Percentiles rank a stretch among this genome's conserved stretches.
Evolutionary conservation across 1,140 invertebrate species (phyloP).

Genomic region (Orchestia grillus): DNA sequence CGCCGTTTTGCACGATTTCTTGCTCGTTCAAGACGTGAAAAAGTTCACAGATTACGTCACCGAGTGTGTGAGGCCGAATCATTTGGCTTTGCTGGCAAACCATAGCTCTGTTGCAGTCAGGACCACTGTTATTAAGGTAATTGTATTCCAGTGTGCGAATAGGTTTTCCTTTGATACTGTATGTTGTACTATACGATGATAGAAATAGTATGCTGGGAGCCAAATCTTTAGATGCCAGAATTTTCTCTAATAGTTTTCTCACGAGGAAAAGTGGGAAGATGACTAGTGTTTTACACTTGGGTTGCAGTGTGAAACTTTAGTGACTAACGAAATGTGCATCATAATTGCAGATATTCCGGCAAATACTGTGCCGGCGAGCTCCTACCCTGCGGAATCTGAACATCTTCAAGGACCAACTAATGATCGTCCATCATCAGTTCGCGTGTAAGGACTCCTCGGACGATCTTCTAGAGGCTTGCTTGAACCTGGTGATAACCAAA

Average conservation of each 20-base stretch:
- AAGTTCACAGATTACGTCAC: background rate
- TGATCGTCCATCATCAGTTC: constrained; percentile 32
- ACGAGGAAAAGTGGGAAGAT: too few species aligned
- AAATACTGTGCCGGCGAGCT: background rate
- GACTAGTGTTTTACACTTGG: too few species aligned
- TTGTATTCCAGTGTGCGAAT: background rate
- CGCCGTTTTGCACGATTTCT: background rate
- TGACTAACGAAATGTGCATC: too few species aligned
- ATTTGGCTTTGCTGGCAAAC: constrained; percentile 20
- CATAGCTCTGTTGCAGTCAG: background rate
- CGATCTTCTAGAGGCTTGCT: background rate
- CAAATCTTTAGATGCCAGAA: too few species aligned
- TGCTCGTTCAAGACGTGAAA: background rate
- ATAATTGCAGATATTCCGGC: constrained; percentile 11
- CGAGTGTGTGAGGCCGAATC: background rate
- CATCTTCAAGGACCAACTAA: constrained; percentile 21
- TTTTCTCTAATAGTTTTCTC: too few species aligned
- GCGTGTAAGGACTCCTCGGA: constrained; percentile 20
- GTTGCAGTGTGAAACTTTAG: too few species aligned
- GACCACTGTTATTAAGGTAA: constrained; percentile 22
- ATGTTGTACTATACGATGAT: too few species aligned
- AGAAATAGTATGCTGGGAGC: too few species aligned
- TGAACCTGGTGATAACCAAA: background rate
- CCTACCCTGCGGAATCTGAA: background rate
- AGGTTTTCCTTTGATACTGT: too few species aligned